Conservation (phyloP, 2,888 invertebrate species). For the Spilosoma lubricipeda region DNA sequence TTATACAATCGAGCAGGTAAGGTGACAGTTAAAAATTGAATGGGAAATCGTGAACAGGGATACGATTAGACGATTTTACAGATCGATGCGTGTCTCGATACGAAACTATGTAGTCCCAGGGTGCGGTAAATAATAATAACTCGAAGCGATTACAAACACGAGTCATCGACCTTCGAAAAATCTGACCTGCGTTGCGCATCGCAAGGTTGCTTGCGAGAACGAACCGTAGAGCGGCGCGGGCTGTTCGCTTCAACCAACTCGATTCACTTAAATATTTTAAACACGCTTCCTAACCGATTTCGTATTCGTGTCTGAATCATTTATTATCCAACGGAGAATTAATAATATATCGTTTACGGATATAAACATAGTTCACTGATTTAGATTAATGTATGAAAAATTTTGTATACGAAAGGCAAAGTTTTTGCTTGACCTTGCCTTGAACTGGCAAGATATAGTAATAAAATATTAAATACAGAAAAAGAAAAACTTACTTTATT, state of each 20-base stretch:
- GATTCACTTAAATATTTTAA: constrained; percentile 50
- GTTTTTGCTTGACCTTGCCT: not conserved
- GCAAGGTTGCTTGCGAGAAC: constrained; percentile 76
- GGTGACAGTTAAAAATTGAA: constrained; percentile 35
- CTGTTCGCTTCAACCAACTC: constrained; percentile 32
- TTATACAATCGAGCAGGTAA: constrained; percentile 32
- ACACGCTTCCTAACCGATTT: constrained; percentile 18
- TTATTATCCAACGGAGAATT: constrained; percentile 23
- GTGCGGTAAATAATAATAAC: constrained; percentile 80
- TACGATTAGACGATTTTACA: constrained; percentile 53
- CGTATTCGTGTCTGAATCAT: constrained; percentile 17
- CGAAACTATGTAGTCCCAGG: constrained; percentile 55
- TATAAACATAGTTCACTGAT: not conserved
- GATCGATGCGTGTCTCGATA: constrained; percentile 51
- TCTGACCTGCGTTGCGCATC: constrained; percentile 82
- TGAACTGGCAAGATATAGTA: not conserved
- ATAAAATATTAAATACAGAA: not conserved
- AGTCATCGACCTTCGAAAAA: constrained; percentile 86
- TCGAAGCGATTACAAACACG: constrained; percentile 73
- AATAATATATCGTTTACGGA: not conserved
- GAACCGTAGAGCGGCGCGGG: constrained; percentile 26
- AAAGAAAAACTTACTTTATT: not conserved
- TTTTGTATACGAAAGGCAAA: not conserved
- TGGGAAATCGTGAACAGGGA: constrained; percentile 43
- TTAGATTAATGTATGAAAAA: not conserved